Base-by-base conservation (phyloP, 2,888 invertebrate species). In the Plutella xylostella region DNA sequence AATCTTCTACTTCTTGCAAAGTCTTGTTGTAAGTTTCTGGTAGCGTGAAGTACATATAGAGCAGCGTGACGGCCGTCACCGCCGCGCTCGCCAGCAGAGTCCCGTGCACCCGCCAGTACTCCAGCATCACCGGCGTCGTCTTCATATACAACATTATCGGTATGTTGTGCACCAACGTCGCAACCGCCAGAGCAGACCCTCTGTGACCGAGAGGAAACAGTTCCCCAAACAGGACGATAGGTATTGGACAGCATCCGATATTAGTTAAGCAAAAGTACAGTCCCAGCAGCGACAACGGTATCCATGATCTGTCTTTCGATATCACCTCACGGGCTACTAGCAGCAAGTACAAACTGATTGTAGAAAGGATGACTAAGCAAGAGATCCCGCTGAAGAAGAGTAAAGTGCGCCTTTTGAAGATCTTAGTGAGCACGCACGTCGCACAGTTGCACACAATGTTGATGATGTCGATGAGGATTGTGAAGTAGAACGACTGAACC, bases 171-270 rank as follows among this genome's bases (percentile, higher is more conserved):
- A 62, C 47, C 0, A 61, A 43, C 0, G 75, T 72, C 0, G 61
- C 52, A 0, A 61, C 49, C 0, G 61, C 50, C 11, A 65, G 56
- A 0, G 72, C 75, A 1, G 60, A 59, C 6, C 65, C 67, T 53
- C 68, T 65, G 43, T 75, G 70, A 1, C 56, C 62, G 34, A 77
- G 57, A 0, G 77, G 77, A 33, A 68, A 69, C 4, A 77, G 47
- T 51, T 78, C 78, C 0, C 78, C 77, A 20, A 73, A 47, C 12
- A 77, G 56, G 2, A 67, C 65, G 14, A 72, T 46, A 1, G 77
- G 68, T 43, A 77, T 70, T 1, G 72, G 65, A 5, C 71, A 65
- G 43, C 73, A 70, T 1, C 76, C 78, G 15, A 76, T 60, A 50
- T 75, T 78, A 0, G 59, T 59, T 17, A 74, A 47, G 15, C 72